Evolutionary conservation across 2,888 invertebrate genomes (phyloP).

Genomic region (Megastigmus dorsalis): DNA sequence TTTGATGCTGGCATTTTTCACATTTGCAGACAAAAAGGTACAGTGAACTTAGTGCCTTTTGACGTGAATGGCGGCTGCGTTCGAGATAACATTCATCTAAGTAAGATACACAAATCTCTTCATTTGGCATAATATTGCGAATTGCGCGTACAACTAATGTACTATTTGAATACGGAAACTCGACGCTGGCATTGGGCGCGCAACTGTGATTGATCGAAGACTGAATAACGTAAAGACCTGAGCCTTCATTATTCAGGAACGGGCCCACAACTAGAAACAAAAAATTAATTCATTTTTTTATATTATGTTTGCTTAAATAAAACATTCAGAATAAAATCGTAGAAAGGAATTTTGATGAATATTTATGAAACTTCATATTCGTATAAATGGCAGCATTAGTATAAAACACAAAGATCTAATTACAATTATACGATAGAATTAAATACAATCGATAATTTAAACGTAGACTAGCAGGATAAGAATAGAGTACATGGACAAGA

Average conservation of each 20-base stretch:
- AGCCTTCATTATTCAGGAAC: conserved; percentile 94
- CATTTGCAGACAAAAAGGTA: conserved; percentile 91
- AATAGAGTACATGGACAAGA: too few relatives aligned
- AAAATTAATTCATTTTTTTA: too few relatives aligned
- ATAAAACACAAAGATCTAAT: too few relatives aligned
- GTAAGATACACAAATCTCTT: conserved; percentile 94
- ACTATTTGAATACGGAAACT: conserved; percentile 89
- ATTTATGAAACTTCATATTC: too few relatives aligned
- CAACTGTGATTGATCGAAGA: conserved; percentile 96
- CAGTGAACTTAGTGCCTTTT: conserved; percentile 86
- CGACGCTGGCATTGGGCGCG: conserved; percentile 88
- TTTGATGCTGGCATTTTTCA: conserved; percentile 84
- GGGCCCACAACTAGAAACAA: conserved; percentile 78
- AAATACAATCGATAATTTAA: too few relatives aligned
- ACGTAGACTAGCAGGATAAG: too few relatives aligned
- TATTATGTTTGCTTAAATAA: too few relatives aligned
- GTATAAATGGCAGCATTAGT: too few relatives aligned
- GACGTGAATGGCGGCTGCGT: conserved; percentile 90
- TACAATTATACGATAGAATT: too few relatives aligned
- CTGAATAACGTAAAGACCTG: conserved; percentile 90
- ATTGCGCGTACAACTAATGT: conserved; percentile 84
- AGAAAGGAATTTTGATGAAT: too few relatives aligned
- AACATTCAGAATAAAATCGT: too few relatives aligned
- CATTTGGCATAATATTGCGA: conserved; percentile 83
- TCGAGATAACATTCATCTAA: conserved; percentile 88